These are phyloP conservation scores for Polylopha cassiicola DNA, from an alignment of 2,888 invertebrate species.

Conservation along the genomic window DNA sequence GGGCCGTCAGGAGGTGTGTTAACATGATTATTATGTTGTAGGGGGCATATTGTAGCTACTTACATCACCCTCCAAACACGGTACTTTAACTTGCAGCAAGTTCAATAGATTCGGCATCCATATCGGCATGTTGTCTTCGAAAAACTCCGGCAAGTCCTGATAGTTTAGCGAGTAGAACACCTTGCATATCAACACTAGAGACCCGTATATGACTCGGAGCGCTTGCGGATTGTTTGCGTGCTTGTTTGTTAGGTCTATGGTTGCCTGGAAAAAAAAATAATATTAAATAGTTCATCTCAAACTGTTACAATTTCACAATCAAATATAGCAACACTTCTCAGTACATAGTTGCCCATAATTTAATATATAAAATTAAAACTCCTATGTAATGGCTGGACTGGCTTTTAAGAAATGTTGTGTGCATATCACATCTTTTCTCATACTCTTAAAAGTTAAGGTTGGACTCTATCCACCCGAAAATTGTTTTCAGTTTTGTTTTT, in stretches of 20 bases:
- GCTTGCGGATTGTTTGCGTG: constrained; percentile 89
- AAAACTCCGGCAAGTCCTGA: constrained; percentile 99
- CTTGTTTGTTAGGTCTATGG: constrained; percentile 86
- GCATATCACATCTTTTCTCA: too few species aligned
- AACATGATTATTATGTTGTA: too few species aligned
- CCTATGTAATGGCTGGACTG: too few species aligned
- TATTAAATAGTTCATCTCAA: constrained; percentile 3
- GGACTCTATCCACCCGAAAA: too few species aligned
- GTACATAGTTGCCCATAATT: too few species aligned
- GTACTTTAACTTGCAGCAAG: constrained; percentile 87
- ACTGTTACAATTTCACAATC: too few species aligned
- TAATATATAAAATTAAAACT: neutral
- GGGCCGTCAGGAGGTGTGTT: too few species aligned
- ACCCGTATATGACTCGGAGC: constrained; percentile 91
- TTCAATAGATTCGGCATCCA: constrained; percentile 97
- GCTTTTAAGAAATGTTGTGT: too few species aligned
- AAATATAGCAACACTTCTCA: too few species aligned
- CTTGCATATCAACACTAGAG: constrained; percentile 91
- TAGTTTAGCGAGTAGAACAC: constrained; percentile 98
- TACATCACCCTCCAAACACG: constrained; percentile 80
- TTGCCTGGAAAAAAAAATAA: constrained; percentile 79
- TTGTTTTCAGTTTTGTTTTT: too few species aligned
- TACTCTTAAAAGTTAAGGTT: too few species aligned
- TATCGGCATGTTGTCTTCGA: constrained; percentile 96
- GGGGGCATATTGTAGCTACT: too few species aligned